These are phyloP conservation scores for Saccopteryx bilineata DNA, from an alignment of 2,113 vertebrate genomes.

Conservation along the genomic window DNA sequence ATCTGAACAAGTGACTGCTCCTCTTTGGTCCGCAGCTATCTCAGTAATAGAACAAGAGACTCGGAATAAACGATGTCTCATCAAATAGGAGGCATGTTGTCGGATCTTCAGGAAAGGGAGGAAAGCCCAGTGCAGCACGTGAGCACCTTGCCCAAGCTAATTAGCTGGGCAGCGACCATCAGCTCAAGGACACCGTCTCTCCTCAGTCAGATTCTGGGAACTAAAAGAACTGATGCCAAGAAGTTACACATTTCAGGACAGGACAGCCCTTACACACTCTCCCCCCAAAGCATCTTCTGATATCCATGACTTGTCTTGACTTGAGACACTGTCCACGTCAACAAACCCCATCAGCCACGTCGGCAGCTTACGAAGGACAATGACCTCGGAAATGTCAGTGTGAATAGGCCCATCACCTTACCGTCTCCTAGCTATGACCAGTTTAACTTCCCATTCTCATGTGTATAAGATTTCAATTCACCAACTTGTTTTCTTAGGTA, in stretches of 20 bases:
- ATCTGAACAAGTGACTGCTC: background rate
- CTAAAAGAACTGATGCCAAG: background rate
- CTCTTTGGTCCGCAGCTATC: background rate
- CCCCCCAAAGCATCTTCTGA: no score
- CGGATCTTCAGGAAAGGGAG: background rate
- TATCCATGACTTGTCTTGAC: background rate
- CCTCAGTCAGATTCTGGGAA: background rate
- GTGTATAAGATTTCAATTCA: background rate
- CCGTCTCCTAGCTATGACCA: background rate
- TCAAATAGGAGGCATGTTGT: background rate
- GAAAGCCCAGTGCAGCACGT: background rate
- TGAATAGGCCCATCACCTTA: background rate
- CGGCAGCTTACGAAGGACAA: background rate
- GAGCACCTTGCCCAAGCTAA: background rate
- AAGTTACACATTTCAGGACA: no score
- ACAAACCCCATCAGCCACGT: background rate
- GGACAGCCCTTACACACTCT: background rate
- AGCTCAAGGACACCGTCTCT: background rate
- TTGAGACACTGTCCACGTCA: background rate
- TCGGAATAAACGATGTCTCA: background rate
- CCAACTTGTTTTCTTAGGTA: background rate
- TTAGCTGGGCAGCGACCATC: background rate
- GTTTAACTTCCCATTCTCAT: background rate
- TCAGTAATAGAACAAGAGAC: background rate
- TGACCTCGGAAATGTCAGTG: background rate